Evolutionary conservation across 2,888 invertebrate genomes (phyloP).

Genomic region (Drosophila histrio): DNA sequence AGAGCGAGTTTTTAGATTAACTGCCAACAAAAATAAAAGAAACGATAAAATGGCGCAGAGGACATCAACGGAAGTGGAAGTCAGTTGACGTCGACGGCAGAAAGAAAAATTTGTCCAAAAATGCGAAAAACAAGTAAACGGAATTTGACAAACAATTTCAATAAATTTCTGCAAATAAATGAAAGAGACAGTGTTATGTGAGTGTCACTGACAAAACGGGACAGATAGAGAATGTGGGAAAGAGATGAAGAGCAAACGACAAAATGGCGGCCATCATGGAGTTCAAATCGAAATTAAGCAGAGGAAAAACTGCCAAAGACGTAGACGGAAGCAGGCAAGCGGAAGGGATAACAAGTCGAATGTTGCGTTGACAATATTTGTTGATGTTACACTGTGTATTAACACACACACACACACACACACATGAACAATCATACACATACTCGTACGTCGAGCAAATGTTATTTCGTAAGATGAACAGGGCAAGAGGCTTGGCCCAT

Average conservation of each 20-base stretch:
- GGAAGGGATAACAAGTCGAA: constrained; percentile 78
- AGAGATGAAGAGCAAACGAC: constrained; percentile 39
- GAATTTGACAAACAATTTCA: constrained; percentile 81
- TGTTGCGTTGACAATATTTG: constrained; percentile 77
- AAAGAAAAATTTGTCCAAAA: constrained; percentile 61
- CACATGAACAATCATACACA: constrained; percentile 11
- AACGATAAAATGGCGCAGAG: constrained; percentile 53
- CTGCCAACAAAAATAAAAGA: constrained; percentile 41
- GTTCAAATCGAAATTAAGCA: constrained; percentile 77
- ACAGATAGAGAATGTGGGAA: neutral
- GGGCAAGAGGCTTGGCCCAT: constrained; percentile 42
- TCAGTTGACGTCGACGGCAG: constrained; percentile 42
- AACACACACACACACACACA: constrained; percentile 44
- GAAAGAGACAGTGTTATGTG: constrained; percentile 44
- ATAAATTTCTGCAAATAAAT: constrained; percentile 78
- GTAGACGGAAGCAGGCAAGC: constrained; percentile 62
- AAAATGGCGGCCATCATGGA: constrained; percentile 70
- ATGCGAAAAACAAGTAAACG: constrained; percentile 76
- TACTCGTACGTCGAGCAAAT: constrained; percentile 30
- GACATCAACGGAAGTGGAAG: constrained; percentile 69
- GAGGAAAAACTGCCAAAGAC: constrained; percentile 22
- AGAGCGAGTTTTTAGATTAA: constrained; percentile 69
- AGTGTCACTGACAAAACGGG: constrained; percentile 18
- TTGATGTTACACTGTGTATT: constrained; percentile 59
- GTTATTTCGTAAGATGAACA: constrained; percentile 44